These are phyloP conservation scores for Metopia argyrocephala DNA, from an alignment of 2,888 invertebrate genomes.

Conservation along the genomic window DNA sequence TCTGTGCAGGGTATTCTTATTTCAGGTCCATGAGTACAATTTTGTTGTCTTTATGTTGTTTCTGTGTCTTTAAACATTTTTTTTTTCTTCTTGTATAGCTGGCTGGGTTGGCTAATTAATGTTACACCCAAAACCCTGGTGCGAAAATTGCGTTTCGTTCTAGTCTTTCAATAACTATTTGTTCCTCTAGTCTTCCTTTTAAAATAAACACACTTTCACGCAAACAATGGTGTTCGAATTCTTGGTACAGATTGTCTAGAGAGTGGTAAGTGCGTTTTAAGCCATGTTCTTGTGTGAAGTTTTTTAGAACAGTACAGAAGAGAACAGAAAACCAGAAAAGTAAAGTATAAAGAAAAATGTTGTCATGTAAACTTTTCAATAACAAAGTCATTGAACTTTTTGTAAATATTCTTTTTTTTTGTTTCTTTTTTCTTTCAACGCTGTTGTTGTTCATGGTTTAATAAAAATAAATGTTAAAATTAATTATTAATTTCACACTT, in stretches of 20 bases:
- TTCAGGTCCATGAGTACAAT: constrained; percentile 46
- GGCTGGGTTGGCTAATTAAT: constrained; percentile 62
- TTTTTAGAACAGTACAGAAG: not conserved
- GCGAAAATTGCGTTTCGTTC: constrained; percentile 65
- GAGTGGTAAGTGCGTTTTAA: not conserved
- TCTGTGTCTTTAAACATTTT: constrained; percentile 16
- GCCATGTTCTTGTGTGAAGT: not conserved
- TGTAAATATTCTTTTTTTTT: constrained; percentile 1
- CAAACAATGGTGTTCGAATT: not conserved
- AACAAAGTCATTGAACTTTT: constrained; percentile 55
- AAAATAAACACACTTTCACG: not conserved
- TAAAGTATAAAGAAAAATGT: constrained; percentile 26
- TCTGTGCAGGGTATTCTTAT: constrained; percentile 26
- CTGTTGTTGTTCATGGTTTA: constrained; percentile 44
- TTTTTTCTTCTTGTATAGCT: not conserved
- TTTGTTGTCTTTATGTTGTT: constrained; percentile 33
- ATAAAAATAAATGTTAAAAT: constrained; percentile 58
- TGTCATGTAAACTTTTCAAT: constrained; percentile 57
- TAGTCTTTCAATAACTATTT: constrained; percentile 59
- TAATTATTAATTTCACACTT: constrained; percentile 64
- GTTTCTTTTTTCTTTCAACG: not conserved
- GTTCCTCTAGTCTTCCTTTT: not conserved
- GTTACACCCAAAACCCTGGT: constrained; percentile 64
- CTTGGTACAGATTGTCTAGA: not conserved
- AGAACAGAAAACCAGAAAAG: not conserved